A percentile compares a stretch with the other conserved stretches of the same genome.
Evolutionary conservation across 2,888 invertebrate genomes (phyloP).

Genomic region (Cinara cedri): DNA sequence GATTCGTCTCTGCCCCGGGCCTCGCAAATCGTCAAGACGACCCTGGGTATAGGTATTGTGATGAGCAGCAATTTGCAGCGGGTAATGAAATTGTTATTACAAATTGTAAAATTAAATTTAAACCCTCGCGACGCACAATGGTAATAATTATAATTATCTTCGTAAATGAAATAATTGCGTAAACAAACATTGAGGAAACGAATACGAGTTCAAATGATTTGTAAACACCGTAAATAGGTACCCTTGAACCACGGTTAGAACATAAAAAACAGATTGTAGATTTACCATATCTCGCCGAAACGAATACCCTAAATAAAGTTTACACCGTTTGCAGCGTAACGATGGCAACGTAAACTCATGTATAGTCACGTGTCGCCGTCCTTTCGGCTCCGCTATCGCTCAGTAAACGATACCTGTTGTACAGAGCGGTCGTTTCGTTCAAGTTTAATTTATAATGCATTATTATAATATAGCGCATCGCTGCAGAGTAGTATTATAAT

Average conservation of each 20-base stretch:
- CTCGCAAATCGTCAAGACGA: no score
- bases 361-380: background rate
- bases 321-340: background rate
- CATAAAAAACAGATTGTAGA: background rate
- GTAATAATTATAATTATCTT: conserved; percentile 9
- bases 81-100: background rate
- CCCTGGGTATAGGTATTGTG: no score
- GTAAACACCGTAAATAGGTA: conserved; percentile 14
- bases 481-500: background rate
- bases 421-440: conserved; percentile 16
- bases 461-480: background rate
- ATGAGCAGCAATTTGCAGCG: background rate
- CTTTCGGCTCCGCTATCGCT: background rate
- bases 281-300: background rate
- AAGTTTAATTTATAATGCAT: background rate
- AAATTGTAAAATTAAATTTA: conserved; percentile 14
- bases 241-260: conserved; percentile 19
- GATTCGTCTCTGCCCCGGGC: no score
- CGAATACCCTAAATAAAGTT: background rate
- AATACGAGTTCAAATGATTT: conserved; percentile 16
- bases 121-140: background rate
- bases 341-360: conserved; percentile 17
- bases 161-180: background rate
- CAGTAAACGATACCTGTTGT: background rate
- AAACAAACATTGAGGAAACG: conserved; percentile 27